These are phyloP conservation scores for Trilocha varians DNA, from an alignment of 2,888 invertebrate genomes.

Conservation along the genomic window DNA sequence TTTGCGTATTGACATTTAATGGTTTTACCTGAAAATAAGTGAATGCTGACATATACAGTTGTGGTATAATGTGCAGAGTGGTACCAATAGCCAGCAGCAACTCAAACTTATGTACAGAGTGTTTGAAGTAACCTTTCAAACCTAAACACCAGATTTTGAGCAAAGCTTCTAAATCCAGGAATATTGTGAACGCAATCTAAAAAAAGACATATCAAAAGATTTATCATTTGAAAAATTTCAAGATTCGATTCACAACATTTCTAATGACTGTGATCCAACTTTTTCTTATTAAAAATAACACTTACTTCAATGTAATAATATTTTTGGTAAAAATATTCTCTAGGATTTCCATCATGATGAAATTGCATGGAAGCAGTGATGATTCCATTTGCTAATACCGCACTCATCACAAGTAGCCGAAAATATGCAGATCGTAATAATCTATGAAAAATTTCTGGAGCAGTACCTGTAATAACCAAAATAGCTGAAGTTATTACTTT, in stretches of 20 bases:
- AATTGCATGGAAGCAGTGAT: constrained; percentile 97
- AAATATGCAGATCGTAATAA: constrained; percentile 93
- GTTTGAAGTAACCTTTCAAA: constrained; percentile 94
- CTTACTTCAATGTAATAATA: constrained; percentile 93
- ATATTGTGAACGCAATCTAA: constrained; percentile 93
- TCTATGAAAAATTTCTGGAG: constrained; percentile 88
- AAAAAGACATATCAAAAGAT: too few species aligned
- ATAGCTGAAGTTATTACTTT: too few species aligned
- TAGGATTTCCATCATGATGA: constrained; percentile 89
- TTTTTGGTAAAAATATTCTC: constrained; percentile 88
- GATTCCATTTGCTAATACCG: constrained; percentile 95
- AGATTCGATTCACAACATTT: too few species aligned
- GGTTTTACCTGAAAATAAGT: constrained; percentile 92
- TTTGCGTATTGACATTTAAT: not conserved
- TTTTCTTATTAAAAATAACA: too few species aligned
- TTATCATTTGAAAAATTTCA: not conserved
- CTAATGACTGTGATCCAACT: too few species aligned
- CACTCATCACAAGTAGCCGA: constrained; percentile 92
- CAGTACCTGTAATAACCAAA: constrained; percentile 76
- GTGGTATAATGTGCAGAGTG: constrained; percentile 92
- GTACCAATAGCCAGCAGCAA: constrained; percentile 93
- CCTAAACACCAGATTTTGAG: constrained; percentile 99
- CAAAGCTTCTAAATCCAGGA: constrained; percentile 93
- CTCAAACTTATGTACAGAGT: constrained; percentile 98
- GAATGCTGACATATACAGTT: constrained; percentile 92